Evolutionary conservation across 1,140 invertebrate genomes (phyloP), one percentile per base, ranked within the genome.

Genomic region (Akabosia matsudoensis): DNA sequence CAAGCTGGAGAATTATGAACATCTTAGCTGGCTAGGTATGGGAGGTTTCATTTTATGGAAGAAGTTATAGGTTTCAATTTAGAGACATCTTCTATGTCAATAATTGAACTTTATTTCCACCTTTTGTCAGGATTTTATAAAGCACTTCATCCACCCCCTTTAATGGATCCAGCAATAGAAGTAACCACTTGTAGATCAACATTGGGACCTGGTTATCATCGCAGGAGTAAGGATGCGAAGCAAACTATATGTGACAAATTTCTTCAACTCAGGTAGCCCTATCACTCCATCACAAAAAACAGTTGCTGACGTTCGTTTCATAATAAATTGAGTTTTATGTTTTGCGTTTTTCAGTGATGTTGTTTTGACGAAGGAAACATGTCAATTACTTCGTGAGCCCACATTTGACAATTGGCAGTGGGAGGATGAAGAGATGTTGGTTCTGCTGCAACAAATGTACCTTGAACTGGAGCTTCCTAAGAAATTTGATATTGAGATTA

Each of bases 371-470:
- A 86, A 89, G 76, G 88, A 86, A 79, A 89, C 90, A 1, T 85
- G 88, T 26, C 85, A 88, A 74, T 87, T 88, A 84, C 84, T 94
- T 7, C 87, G 90, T 37, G 89, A 91, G 82, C 91, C 92, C 0
- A 90, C 91, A 7, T 94, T 94, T 84, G 92, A 95, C 85, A 92
- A 92, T 45, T 90, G 90, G 84, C 91, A 92, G 79, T 94, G 92
- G 92, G 89, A 92, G 79, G 92, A 94, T 83, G 90, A 92, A 70
- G 92, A 94, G 83, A 88, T 94, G 80, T 87, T 95, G n/a, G 85
- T 92, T 70, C 87, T 94, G 76, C 86, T 95, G 75, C 91, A 93
- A 83, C 91, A 92, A 80, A 94, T 95, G 92, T 94, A 92, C 86
- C 28, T 74, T 76, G 92, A 95, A 82, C 87, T 94, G 77, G 90